Base-by-base conservation (phyloP, 64 coral and sea anemone genomes). In the Montipora capricornis region DNA sequence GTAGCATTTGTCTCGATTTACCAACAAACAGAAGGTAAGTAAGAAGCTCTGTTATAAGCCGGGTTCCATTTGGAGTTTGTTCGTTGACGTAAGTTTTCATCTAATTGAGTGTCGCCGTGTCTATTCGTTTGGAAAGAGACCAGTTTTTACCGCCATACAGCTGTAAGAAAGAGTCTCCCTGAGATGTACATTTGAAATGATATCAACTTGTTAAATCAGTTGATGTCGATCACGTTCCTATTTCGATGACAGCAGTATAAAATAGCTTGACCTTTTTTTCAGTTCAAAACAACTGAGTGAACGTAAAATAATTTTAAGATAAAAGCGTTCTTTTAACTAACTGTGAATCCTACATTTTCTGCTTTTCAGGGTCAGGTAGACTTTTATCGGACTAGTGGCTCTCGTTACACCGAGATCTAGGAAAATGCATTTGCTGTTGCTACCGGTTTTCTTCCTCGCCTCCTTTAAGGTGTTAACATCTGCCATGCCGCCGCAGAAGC, bases 11-110 rank as follows among this genome's bases (percentile, higher is more conserved):
- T 49, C 6, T 22, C 15, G 82, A 49, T 20, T 22, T n/a, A 57
- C 11, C 53, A 8, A 70, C 64, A 13, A 11, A 68, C 37, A 71
- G 26, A 71, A 86, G 82, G 82, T 86, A 86, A 70, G 50, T 64
- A 78, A 45, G 8, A 13, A 83, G 58, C 57, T 37, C 11, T 84
- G 13, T 68, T 16, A 44, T 84, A 84, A 16, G 13, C 44, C 10
- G 81, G 16, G 81, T 47, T 46, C 9, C 12, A 66, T 68, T 61
- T 68, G 37, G 53, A 57, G 2, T 57, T 57, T 57, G 6, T 57
- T 57, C 11, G 37, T 37, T 37, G 37, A 37, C 37, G 37, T 57
- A 57, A 57, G 53, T 57, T 57, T 57, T 57, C 53, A 57, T 57
- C 53, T 57, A 11, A 11, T 57, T 57, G 53, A 64, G 61, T 64